Percentiles rank a stretch among this genome's conserved stretches.
These are phyloP conservation scores for Nyctereutes procyonoides DNA, from an alignment of 2,113 vertebrate species.

Conservation along the genomic window DNA sequence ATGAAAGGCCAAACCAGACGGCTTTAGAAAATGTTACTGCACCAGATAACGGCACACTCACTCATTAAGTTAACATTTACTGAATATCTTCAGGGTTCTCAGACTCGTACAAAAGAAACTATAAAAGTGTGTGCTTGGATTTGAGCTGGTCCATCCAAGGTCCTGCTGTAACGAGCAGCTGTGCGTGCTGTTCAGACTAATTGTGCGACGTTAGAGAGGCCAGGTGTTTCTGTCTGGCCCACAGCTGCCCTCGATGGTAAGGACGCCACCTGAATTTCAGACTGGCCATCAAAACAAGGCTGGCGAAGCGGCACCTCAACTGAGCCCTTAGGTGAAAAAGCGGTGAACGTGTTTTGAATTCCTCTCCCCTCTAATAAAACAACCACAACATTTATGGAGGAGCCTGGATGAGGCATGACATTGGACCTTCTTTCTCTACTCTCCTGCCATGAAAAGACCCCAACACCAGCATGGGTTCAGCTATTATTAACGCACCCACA, in stretches of 20 bases:
- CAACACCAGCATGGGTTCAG: too few species aligned
- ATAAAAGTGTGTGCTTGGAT: neutral
- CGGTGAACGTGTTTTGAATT: neutral
- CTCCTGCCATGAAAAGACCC: neutral
- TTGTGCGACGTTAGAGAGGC: neutral
- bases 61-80: slow-evolving; percentile 69
- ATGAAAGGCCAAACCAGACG: slow-evolving; percentile 60
- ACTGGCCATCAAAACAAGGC: slow-evolving; percentile 8
- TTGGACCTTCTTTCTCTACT: neutral
- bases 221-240: slow-evolving; percentile 59
- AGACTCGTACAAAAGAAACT: slow-evolving; percentile 44
- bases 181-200: neutral
- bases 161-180: slow-evolving; percentile 41
- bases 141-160: slow-evolving; percentile 14
- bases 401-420: neutral
- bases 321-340: neutral
- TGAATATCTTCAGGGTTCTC: slow-evolving; percentile 57
- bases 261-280: slow-evolving; percentile 31
- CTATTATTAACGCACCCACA: too few species aligned
- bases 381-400: slow-evolving; percentile 3
- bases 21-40: slow-evolving; percentile 53
- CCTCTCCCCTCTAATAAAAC: slow-evolving; percentile 49
- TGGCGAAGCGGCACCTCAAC: neutral
- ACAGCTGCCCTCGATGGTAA: slow-evolving; percentile 14
- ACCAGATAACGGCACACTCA: slow-evolving; percentile 49